Evolutionary conservation across 1,140 invertebrate species (phyloP).

Genomic region (Rhopalosiphum padi): DNA sequence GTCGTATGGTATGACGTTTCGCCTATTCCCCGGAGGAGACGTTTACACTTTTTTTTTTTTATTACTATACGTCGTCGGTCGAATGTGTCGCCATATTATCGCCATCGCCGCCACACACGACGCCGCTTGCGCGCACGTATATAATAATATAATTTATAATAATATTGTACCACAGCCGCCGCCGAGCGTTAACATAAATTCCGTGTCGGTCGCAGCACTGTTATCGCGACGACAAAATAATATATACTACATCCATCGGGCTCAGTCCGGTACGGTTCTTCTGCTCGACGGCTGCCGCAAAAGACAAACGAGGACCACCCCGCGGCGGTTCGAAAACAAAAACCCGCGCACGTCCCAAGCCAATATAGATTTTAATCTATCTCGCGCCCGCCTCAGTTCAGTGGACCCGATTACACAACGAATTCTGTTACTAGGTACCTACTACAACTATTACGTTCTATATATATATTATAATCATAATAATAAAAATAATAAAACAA

Average conservation of each 20-base stretch:
- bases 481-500: not conserved
- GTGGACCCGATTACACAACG: not conserved
- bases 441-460: not conserved
- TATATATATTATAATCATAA: too few relatives aligned
- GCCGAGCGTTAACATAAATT: not conserved
- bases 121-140: not conserved
- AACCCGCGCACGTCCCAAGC: not conserved
- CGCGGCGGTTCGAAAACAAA: not conserved
- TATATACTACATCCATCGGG: not conserved
- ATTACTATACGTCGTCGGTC: constrained; percentile 1
- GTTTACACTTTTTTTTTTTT: not conserved
- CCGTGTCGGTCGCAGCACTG: constrained; percentile 5
- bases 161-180: constrained; percentile 1
- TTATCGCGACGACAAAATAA: constrained; percentile 12
- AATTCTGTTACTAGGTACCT: not conserved
- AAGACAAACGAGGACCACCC: constrained; percentile 2
- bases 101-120: constrained; percentile 14
- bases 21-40: not conserved
- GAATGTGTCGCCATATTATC: constrained; percentile 2
- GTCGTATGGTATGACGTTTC: constrained; percentile 6
- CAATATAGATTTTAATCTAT: constrained; percentile 13
- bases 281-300: not conserved
- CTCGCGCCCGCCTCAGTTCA: not conserved
- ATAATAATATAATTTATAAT: not conserved
- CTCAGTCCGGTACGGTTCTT: not conserved